Evolutionary conservation across 2,113 vertebrate genomes (phyloP), one percentile per base, ranked within the genome.

Genomic region (Turdus rufiventris): DNA sequence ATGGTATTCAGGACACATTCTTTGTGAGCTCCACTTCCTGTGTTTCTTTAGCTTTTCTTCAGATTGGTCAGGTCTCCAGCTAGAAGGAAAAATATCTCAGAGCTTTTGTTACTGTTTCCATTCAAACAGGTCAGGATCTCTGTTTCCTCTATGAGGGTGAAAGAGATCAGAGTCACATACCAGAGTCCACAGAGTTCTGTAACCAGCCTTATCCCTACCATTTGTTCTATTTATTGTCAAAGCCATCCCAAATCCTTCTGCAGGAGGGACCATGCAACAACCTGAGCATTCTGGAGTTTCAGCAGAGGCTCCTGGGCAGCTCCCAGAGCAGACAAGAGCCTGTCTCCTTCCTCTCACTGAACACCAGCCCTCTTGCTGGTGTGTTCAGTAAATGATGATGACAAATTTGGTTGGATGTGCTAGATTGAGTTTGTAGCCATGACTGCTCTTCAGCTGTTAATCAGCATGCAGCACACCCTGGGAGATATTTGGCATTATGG

Each of bases 1-100:
- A 5, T 0, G 2, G 17, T 23, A 36, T 25, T 66, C 43, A 62
- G 29, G 42, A 67, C 0, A 2, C 0, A 1, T 45, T 48, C 53
- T 75, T 75, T 29, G 56, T 26, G 16, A 72, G 43, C n/a, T 67
- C 36, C 40, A 4, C 18, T 42, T 38, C 33, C 13, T 36, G 8
- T 7, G 2, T 68, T 51, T 75, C 53, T 76, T 54, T n/a, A 61
- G 15, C 36, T 42, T 73, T 84, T 47, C 28, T 47, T 31, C 31
- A 56, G 29, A 43, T 14, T 34, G 73, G 8, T 34, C 68, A 72
- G 10, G 19, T 78, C 40, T 74, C 31, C 33, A 58, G 19, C 6
- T 51, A 36, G 43, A 71, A 62, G 38, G 34, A 53, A 74, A 88
- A 58, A 40, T 7, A 24, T 8, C n/a, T 78, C 48, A 10, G 28